Evolutionary conservation across 2,888 invertebrate genomes (phyloP), one percentile per base, ranked within the genome.

Genomic region (Pollenia angustigena): DNA sequence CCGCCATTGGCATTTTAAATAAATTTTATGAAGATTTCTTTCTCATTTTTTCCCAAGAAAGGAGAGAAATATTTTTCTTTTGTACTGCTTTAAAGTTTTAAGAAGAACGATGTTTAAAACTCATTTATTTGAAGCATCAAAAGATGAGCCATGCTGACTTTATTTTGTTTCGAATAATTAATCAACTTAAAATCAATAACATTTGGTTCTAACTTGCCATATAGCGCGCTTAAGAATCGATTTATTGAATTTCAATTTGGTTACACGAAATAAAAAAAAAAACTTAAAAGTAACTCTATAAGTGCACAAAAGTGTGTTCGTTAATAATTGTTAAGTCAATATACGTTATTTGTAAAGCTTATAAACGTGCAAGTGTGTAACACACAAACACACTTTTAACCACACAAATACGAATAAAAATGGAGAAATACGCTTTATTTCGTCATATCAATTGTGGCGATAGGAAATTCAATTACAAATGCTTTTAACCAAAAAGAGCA

Each of bases 1-100:
- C 66, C 69, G 68, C 79, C 79, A 32, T 40, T 66, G 79, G 79
- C 79, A 85, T 60, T 68, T 74, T 44, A 50, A 74, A 79, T 60
- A 85, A 64, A 75, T 80, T 68, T 69, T 69, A 74, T 74, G 75
- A 85, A 74, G 14, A 80, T 46, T 72, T 68, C 40, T 66, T 80
- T 54, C 7, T 54, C 52, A 18, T 9, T n/a, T 4, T 16, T 1
- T 23, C 4, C 42, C 16, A 46, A 72, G 40, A n/a, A 71, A 11
- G 14, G 18, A n/a, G 2, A 6, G 0, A 44, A 44, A 62, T 23
- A 42, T 0, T 23, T 1, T 52, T 16, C 4, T 54, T 11, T 11
- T 54, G 11, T 1, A 42, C 16, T 62, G 10, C 10, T 23, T 16
- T 62, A n/a, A 62, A 14, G 10, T n/a, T 4, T 6, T 0, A 44